Evolutionary conservation across 2,888 invertebrate species (phyloP), one percentile per base, ranked within the genome.

Genomic region (Tipula helvola): DNA sequence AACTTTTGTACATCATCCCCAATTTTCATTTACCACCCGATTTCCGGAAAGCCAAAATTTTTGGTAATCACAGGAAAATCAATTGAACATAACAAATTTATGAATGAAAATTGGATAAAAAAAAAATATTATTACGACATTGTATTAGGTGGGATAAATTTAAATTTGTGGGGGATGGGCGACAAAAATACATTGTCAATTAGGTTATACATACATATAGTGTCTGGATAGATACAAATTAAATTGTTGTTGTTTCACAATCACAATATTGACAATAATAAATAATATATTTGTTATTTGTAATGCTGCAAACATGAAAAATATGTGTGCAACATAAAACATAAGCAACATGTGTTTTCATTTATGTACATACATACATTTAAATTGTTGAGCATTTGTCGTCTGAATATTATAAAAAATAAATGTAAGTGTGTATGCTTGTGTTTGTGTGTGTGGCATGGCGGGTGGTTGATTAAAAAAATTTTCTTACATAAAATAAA

Each of bases 201-300:
- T 71, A 71, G 71, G 71, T 28, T 8, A 41, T 41, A 41, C 41
- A 41, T 44, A 10, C 10, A 8, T 71, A 18, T 71, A 71, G 71
- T 71, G 28, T 71, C 71, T 71, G 28, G 28, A 71, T 71, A 71
- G 71, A 71, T 71, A 71, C 8, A 71, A 71, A 71, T 5, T 71
- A 8, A 71, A 28, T 71, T 71, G 71, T 71, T 71, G 71, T 71
- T 71, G 71, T 28, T 28, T 71, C 28, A 28, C 28, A 71, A 71
- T 71, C 71, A 71, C 71, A 71, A 71, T 71, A 71, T 71, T 71
- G 71, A 71, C 71, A 71, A 71, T 71, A 71, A 71, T 71, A 71
- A 71, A 71, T 71, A 71, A 71, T 71, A 71, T 71, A 28, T 71
- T 28, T 71, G 71, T 18, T 71, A 10, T 71, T 18, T 10, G 10